phyloP scores from a whole-genome alignment of 2,797 vertebrate species.

The Podargus strigoides region DNA sequence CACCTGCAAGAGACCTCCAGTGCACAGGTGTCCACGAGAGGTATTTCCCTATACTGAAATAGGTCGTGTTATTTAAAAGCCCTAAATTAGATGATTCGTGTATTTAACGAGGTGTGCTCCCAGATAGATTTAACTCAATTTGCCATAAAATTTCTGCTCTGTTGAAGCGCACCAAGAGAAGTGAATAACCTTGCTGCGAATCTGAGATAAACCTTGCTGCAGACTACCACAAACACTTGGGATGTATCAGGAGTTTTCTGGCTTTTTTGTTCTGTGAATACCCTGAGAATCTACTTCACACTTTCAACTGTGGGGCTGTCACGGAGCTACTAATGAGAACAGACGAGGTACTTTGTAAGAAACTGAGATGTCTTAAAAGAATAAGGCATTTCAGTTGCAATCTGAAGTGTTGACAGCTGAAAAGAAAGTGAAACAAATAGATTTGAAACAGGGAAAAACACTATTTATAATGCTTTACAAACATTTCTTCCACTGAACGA shows the following conservation, averaged over 20 bases:
- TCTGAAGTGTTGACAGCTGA: slow-evolving; percentile 53
- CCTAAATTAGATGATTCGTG: not conserved
- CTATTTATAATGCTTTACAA: slow-evolving; percentile 41
- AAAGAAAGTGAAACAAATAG: slow-evolving; percentile 54
- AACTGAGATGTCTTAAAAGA: slow-evolving; percentile 5
- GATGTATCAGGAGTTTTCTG: not conserved
- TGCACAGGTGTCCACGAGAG: not conserved
- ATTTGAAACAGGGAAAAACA: slow-evolving; percentile 30
- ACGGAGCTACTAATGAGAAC: not conserved
- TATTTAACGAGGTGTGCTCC: not conserved
- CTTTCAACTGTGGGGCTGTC: not conserved
- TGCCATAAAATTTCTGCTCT: not conserved
- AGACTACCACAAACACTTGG: not conserved
- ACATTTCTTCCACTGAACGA: not conserved
- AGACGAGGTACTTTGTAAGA: not conserved
- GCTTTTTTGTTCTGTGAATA: not conserved
- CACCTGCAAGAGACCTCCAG: not conserved
- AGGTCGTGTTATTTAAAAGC: not conserved
- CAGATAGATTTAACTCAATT: not conserved
- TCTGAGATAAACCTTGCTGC: not conserved
- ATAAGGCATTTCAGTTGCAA: not conserved
- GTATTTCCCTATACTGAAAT: not conserved
- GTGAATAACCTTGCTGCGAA: not conserved
- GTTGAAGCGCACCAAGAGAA: not conserved
- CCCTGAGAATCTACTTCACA: not conserved